A percentile compares a stretch with the other conserved stretches of the same genome.
These are phyloP conservation scores for Mizuhopecten yessoensis DNA, from an alignment of 1,140 invertebrate species.

Conservation along the genomic window DNA sequence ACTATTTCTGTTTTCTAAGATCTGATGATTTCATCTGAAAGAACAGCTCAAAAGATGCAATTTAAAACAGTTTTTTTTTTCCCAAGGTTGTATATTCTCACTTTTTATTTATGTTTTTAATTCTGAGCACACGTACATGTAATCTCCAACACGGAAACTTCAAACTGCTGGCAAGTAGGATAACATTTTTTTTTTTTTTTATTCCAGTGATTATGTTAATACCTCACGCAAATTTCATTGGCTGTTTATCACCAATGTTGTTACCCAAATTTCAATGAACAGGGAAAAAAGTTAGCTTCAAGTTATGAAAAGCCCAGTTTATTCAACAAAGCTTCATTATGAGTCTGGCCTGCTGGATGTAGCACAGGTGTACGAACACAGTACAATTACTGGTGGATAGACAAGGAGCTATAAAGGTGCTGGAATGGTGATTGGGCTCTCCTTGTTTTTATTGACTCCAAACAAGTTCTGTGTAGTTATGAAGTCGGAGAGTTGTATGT, in stretches of 20 bases:
- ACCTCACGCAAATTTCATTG: no score
- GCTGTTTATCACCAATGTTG: background rate
- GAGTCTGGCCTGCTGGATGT: background rate
- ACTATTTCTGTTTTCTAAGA: no score
- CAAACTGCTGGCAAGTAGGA: no score
- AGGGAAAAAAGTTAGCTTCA: background rate
- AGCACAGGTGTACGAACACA: conserved; percentile 15
- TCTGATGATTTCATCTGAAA: no score
- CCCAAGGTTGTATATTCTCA: no score
- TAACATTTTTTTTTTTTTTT: no score
- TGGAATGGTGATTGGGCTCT: background rate
- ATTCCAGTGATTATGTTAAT: no score
- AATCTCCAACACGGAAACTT: no score
- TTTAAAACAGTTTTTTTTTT: no score
- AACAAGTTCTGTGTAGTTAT: background rate
- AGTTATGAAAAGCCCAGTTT: background rate
- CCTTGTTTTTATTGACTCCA: background rate
- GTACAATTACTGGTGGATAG: background rate
- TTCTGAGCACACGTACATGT: no score
- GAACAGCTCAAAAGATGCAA: no score
- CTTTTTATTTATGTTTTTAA: no score
- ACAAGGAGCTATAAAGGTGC: background rate
- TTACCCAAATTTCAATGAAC: background rate
- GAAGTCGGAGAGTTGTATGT: background rate
- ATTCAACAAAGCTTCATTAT: background rate